A percentile compares a stretch with the other conserved stretches of the same genome.
Conservation (phyloP, 2,113 vertebrate genomes). For the Oostethus manadensis region DNA sequence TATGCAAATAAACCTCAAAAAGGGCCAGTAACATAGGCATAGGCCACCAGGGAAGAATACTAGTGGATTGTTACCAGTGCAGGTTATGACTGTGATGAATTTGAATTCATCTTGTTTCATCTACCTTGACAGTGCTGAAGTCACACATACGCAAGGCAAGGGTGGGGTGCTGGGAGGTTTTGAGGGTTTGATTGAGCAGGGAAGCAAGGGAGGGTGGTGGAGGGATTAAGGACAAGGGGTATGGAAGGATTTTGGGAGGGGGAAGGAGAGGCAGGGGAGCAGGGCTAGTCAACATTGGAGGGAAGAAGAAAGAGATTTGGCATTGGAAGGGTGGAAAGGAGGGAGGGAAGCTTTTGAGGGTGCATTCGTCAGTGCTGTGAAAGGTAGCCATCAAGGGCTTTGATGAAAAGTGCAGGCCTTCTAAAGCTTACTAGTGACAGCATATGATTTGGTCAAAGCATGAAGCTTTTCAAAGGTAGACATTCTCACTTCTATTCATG, state of each 20-base stretch:
- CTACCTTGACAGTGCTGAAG: slow-evolving; percentile 64
- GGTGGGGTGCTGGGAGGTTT: slow-evolving; percentile 48
- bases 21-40: slow-evolving; percentile 50
- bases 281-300: slow-evolving; percentile 53
- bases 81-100: slow-evolving; percentile 64
- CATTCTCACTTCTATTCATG: slow-evolving; percentile 61
- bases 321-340: slow-evolving; percentile 53
- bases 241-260: slow-evolving; percentile 54
- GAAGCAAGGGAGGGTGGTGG: slow-evolving; percentile 33
- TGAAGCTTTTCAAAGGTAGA: slow-evolving; percentile 68
- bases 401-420: slow-evolving; percentile 74
- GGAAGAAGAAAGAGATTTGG: slow-evolving; percentile 65
- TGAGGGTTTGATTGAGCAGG: slow-evolving; percentile 64
- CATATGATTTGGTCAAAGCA: slow-evolving; percentile 75
- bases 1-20: slow-evolving; percentile 68
- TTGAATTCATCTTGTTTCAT: slow-evolving; percentile 67
- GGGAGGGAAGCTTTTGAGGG: slow-evolving; percentile 67
- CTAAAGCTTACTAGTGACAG: slow-evolving; percentile 71
- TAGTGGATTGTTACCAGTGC: slow-evolving; percentile 52
- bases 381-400: slow-evolving; percentile 72
- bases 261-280: slow-evolving; percentile 22
- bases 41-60: slow-evolving; percentile 54
- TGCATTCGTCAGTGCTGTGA: slow-evolving; percentile 65
- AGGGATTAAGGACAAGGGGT: slow-evolving; percentile 61
- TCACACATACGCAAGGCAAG: slow-evolving; percentile 42